These are phyloP conservation scores for Aporophyla nigra DNA, from an alignment of 2,888 invertebrate species.

Conservation along the genomic window DNA sequence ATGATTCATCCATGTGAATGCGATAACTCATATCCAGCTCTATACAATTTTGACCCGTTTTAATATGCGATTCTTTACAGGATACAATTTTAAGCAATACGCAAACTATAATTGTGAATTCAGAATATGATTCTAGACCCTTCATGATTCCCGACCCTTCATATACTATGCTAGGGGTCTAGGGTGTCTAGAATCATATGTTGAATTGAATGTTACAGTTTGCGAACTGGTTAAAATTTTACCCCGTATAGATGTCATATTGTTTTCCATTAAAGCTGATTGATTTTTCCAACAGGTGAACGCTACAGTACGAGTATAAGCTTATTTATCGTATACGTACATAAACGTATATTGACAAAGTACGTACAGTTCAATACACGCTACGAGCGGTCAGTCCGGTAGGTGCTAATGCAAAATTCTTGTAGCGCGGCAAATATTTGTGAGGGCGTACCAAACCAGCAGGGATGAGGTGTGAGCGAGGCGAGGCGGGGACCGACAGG, in stretches of 20 bases:
- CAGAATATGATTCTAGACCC: no score
- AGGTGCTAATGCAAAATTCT: constrained; percentile 85
- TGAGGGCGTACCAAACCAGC: constrained; percentile 74
- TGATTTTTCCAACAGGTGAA: constrained; percentile 56
- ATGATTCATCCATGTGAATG: constrained; percentile 77
- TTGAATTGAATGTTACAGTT: no score
- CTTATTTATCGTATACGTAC: constrained; percentile 50
- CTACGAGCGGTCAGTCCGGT: constrained; percentile 72
- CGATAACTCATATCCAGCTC: constrained; percentile 64
- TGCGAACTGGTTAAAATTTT: no score
- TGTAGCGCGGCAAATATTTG: constrained; percentile 83
- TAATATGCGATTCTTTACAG: constrained; percentile 28
- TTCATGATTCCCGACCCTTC: no score
- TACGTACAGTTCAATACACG: constrained; percentile 77
- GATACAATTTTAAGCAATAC: no score
- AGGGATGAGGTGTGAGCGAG: constrained; percentile 64
- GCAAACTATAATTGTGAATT: no score
- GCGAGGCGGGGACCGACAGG: constrained; percentile 62
- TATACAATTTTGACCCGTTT: constrained; percentile 38
- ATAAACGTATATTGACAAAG: constrained; percentile 63
- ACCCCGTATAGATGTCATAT: not conserved
- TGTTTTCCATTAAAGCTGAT: constrained; percentile 67
- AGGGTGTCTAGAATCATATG: no score
- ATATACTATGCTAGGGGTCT: no score
- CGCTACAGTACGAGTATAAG: constrained; percentile 52